Conservation (phyloP, 2,797 vertebrate species). For the Fistularia tabacaria region DNA sequence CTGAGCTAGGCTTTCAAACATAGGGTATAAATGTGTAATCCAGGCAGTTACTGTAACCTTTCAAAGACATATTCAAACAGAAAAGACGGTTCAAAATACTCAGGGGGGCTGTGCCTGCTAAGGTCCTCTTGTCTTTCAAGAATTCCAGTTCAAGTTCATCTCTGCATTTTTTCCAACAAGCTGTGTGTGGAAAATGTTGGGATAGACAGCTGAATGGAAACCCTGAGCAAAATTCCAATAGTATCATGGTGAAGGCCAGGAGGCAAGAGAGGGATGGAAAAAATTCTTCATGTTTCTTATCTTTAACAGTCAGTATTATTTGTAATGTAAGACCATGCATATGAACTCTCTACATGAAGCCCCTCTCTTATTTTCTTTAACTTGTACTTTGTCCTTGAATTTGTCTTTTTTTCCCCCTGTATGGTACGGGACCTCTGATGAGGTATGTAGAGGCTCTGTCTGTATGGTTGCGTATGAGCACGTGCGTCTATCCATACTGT, state of each 20-base stretch:
- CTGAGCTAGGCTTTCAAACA: conserved; percentile 19
- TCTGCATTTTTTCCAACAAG: conserved; percentile 18
- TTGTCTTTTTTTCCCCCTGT: conserved; percentile 43
- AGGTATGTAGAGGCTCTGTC: conserved; percentile 20
- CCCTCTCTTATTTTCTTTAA: conserved; percentile 40
- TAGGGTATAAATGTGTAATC: conserved; percentile 10
- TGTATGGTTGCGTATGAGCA: conserved; percentile 10
- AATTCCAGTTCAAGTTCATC: conserved; percentile 38
- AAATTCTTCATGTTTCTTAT: conserved; percentile 50
- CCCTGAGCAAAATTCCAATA: conserved; percentile 45
- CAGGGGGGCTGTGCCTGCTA: neutral
- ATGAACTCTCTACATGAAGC: conserved; percentile 19
- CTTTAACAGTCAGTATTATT: conserved; percentile 29
- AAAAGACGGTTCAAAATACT: neutral
- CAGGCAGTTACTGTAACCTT: conserved; percentile 6
- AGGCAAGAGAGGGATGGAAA: conserved; percentile 32
- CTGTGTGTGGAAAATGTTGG: conserved; percentile 52
- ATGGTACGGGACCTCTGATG: conserved; percentile 37
- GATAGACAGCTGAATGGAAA: conserved; percentile 49
- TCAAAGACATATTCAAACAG: conserved; percentile 4
- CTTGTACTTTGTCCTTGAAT: conserved; percentile 49
- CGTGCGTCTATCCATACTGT: conserved; percentile 18
- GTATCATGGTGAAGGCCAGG: conserved; percentile 26
- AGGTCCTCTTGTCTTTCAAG: conserved; percentile 27
- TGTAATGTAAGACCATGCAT: conserved; percentile 39